Conservation (phyloP, 1,140 invertebrate species). For the Trichomalopsis sarcophagae region DNA sequence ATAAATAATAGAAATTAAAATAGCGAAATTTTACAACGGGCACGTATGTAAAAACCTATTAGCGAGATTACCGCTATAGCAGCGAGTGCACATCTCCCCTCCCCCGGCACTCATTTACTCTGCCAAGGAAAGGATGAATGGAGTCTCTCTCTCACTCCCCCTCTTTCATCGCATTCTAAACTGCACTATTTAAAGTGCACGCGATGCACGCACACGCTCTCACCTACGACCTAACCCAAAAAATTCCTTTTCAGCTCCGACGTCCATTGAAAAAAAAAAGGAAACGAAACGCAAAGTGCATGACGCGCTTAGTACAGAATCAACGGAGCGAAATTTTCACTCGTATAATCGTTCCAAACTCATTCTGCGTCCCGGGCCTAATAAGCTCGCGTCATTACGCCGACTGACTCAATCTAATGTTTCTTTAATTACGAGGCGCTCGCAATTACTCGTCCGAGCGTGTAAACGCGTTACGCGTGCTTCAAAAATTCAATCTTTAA, state of each 20-base stretch:
- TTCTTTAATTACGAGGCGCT: background rate
- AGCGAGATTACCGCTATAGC: background rate
- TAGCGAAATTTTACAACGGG: too few relatives aligned
- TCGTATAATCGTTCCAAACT: background rate
- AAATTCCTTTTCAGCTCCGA: background rate
- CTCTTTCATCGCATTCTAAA: background rate
- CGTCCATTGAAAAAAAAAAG: too few relatives aligned
- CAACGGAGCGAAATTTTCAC: background rate
- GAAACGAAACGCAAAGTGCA: too few relatives aligned
- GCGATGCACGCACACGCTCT: background rate
- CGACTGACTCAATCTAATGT: background rate
- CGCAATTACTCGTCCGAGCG: background rate
- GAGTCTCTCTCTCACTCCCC: background rate
- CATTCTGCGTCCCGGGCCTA: background rate
- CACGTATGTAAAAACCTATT: background rate
- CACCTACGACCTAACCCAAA: background rate
- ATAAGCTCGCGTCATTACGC: background rate
- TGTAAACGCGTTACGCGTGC: background rate
- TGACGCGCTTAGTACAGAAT: background rate
- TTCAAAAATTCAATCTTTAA: background rate
- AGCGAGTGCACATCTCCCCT: background rate
- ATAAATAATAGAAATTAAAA: too few relatives aligned
- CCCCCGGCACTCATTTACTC: background rate
- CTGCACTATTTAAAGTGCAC: conserved; percentile 6
- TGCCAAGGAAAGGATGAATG: conserved; percentile 26